phyloP scores from a whole-genome alignment of 2,113 vertebrate genomes.

The Tapirus terrestris region DNA sequence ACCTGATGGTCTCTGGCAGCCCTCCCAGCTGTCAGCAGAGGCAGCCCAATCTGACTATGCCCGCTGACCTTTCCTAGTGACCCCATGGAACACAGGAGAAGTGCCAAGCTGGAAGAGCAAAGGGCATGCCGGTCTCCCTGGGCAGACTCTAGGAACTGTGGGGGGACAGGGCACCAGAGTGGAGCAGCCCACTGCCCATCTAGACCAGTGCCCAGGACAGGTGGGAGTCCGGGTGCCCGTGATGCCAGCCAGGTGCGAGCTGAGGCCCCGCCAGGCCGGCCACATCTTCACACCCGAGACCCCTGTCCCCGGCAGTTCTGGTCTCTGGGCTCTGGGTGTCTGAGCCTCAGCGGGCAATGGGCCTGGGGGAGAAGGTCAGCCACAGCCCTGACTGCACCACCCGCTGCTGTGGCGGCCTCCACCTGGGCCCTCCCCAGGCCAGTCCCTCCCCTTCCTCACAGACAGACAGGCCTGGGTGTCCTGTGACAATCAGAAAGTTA shows the following conservation, averaged over 20 bases:
- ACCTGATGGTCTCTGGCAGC: not conserved
- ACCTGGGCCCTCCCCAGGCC: not conserved
- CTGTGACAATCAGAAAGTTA: not conserved
- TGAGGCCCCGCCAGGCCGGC: not conserved
- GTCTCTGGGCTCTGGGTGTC: not conserved
- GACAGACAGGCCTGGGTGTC: not conserved
- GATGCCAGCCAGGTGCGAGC: not conserved
- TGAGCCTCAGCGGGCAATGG: not conserved
- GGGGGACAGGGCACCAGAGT: not conserved
- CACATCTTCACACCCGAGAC: not conserved
- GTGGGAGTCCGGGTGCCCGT: not conserved
- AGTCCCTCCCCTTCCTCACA: not conserved
- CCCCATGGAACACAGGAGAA: not conserved
- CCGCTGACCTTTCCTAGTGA: not conserved
- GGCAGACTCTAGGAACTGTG: not conserved
- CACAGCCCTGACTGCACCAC: not conserved
- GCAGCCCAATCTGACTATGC: rapidly evolving
- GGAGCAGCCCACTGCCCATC: not conserved
- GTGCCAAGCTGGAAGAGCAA: not conserved
- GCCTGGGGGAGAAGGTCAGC: too few relatives aligned
- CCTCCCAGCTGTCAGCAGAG: not conserved
- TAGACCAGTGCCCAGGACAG: rapidly evolving
- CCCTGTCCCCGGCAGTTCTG: rapidly evolving
- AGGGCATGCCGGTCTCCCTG: not conserved
- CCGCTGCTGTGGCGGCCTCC: not conserved